phyloP scores from a whole-genome alignment of 1,140 invertebrate species.

The Anthonomus grandis region DNA sequence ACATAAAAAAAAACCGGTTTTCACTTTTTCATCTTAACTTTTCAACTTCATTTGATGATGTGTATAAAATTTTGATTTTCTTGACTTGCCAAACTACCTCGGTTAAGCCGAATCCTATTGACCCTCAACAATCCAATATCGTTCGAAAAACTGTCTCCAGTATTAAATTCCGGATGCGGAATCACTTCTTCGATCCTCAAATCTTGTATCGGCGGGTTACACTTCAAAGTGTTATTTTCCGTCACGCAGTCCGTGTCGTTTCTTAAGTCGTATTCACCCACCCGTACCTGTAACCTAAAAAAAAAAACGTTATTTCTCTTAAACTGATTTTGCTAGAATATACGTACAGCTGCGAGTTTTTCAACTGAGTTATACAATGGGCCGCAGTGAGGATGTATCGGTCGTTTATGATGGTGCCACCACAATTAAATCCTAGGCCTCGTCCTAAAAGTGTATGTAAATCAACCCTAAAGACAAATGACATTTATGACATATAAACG shows the following conservation, averaged over 20 bases:
- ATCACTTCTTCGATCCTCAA: slow-evolving; percentile 54
- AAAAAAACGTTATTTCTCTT: neutral
- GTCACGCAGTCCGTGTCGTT: slow-evolving; percentile 59
- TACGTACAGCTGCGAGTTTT: slow-evolving; percentile 42
- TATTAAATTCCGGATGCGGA: slow-evolving; percentile 55
- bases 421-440: slow-evolving; percentile 57
- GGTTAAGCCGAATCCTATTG: too few species aligned
- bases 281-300: slow-evolving; percentile 38
- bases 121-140: slow-evolving; percentile 65
- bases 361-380: slow-evolving; percentile 59
- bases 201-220: slow-evolving; percentile 58
- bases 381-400: slow-evolving; percentile 69
- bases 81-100: too few species aligned
- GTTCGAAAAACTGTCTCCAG: slow-evolving; percentile 49
- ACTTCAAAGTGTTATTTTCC: slow-evolving; percentile 46
- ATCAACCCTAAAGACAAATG: neutral
- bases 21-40: too few species aligned
- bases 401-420: slow-evolving; percentile 62
- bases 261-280: slow-evolving; percentile 62
- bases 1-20: too few species aligned
- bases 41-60: too few species aligned
- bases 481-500: neutral
- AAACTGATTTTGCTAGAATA: neutral
- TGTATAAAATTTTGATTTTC: too few species aligned
- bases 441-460: slow-evolving; percentile 42